These are phyloP conservation scores for Puffinus mauretanicus DNA, from an alignment of 2,113 vertebrate genomes.

Conservation along the genomic window DNA sequence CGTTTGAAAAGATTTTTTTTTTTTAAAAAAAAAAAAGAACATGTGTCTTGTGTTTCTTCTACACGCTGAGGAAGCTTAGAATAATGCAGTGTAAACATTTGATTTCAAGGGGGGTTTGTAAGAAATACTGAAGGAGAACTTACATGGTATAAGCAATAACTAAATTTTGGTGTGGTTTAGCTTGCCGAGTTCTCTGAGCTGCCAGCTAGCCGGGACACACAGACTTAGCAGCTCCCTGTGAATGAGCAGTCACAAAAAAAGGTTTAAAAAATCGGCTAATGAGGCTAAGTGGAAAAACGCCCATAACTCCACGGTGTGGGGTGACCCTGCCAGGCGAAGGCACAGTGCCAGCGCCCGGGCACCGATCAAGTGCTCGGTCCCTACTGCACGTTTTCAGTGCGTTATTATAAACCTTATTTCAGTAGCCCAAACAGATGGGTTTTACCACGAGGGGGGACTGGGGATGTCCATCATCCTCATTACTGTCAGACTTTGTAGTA, in stretches of 20 bases:
- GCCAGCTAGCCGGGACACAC: not conserved
- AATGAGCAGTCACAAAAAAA: not conserved
- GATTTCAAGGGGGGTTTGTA: not conserved
- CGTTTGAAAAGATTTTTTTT: not conserved
- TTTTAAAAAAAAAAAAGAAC: too few relatives aligned
- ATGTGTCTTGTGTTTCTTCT: too few relatives aligned
- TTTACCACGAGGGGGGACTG: not conserved
- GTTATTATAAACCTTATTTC: not conserved
- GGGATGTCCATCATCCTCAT: not conserved
- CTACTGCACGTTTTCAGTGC: rapidly evolving
- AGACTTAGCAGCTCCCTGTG: not conserved
- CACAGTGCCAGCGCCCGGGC: too few relatives aligned
- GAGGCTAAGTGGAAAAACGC: not conserved
- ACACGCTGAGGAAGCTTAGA: not conserved
- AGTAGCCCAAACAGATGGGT: not conserved
- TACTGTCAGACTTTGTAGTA: too few relatives aligned
- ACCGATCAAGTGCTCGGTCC: rapidly evolving
- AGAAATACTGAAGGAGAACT: not conserved
- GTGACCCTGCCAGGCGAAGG: not conserved
- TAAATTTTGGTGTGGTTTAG: too few relatives aligned
- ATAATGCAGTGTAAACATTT: not conserved
- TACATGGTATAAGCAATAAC: rapidly evolving
- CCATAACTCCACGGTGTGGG: rapidly evolving
- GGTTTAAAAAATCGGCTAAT: not conserved
- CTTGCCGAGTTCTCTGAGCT: not conserved